Conservation (phyloP, 2,888 invertebrate species). For the Oeneis ivallda region DNA sequence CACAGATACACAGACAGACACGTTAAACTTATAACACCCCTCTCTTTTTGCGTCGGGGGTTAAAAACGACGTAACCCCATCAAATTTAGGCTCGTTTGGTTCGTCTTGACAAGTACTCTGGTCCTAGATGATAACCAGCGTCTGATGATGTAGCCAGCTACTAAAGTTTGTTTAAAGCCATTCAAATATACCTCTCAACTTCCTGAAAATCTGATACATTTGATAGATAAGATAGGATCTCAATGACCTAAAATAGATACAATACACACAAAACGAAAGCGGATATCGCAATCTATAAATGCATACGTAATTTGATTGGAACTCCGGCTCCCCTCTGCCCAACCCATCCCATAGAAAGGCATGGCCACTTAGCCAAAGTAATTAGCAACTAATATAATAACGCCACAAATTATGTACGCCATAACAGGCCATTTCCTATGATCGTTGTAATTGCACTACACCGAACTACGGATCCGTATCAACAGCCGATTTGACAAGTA, state of each 20-base stretch:
- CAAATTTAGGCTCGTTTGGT: too few relatives aligned
- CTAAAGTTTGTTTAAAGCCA: too few relatives aligned
- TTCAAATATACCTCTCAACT: too few relatives aligned
- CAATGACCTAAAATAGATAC: neutral
- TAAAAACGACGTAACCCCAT: too few relatives aligned
- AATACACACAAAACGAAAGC: slow-evolving; percentile 1
- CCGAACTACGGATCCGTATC: slow-evolving; percentile 3
- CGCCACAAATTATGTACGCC: slow-evolving; percentile 29
- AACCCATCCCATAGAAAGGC: slow-evolving; percentile 31
- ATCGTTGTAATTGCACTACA: neutral
- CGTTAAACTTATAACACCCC: too few relatives aligned
- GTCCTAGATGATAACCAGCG: too few relatives aligned
- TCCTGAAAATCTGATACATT: too few relatives aligned
- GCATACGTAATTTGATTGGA: slow-evolving; percentile 25
- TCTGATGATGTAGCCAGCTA: too few relatives aligned
- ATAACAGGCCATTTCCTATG: slow-evolving; percentile 6
- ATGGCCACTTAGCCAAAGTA: slow-evolving; percentile 40
- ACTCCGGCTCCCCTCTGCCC: slow-evolving; percentile 17
- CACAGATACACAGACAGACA: too few relatives aligned
- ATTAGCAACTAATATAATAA: slow-evolving; percentile 42
- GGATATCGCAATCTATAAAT: slow-evolving; percentile 18
- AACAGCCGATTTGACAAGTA: neutral
- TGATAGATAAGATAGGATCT: neutral
- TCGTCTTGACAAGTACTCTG: too few relatives aligned
- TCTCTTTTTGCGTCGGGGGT: too few relatives aligned